Evolutionary conservation across 2,888 invertebrate genomes (phyloP).

Genomic region (Strigamia maritima): DNA sequence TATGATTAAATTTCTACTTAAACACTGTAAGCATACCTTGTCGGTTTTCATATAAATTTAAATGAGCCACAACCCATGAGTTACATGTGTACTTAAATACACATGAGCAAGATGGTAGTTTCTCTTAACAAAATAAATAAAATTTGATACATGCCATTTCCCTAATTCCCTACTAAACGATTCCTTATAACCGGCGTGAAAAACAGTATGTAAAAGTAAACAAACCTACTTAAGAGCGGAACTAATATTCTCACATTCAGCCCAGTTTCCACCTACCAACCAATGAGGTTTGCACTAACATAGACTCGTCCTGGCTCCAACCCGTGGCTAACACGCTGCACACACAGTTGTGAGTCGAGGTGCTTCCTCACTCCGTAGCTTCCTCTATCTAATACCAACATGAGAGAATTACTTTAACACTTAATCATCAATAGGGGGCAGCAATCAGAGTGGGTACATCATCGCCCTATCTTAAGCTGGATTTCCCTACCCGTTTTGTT

Average conservation of each 20-base stretch:
- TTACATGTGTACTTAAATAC: too few species aligned
- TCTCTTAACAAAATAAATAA: background rate
- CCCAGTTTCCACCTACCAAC: background rate
- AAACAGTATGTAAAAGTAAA: background rate
- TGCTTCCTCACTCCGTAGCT: slow-evolving; percentile 21
- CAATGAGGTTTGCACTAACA: background rate
- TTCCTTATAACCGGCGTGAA: background rate
- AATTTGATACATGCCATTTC: background rate
- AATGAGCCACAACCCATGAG: too few species aligned
- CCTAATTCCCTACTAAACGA: background rate
- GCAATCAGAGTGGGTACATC: background rate
- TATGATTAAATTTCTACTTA: too few species aligned
- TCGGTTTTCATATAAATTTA: too few species aligned
- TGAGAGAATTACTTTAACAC: slow-evolving; percentile 30
- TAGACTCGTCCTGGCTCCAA: background rate
- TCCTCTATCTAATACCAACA: slow-evolving; percentile 11
- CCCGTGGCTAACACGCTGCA: slow-evolving; percentile 24
- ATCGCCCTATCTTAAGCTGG: slow-evolving; percentile 10
- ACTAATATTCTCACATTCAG: background rate
- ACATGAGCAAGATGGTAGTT: too few species aligned
- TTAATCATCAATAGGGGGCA: slow-evolving; percentile 15
- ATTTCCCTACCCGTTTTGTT: background rate
- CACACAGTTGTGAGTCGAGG: slow-evolving; percentile 26
- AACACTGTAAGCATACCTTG: too few species aligned
- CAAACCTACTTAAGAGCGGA: background rate